Evolutionary conservation across 2,888 invertebrate genomes (phyloP), one percentile per base, ranked within the genome.

Genomic region (Lepidochrysops patricia): DNA sequence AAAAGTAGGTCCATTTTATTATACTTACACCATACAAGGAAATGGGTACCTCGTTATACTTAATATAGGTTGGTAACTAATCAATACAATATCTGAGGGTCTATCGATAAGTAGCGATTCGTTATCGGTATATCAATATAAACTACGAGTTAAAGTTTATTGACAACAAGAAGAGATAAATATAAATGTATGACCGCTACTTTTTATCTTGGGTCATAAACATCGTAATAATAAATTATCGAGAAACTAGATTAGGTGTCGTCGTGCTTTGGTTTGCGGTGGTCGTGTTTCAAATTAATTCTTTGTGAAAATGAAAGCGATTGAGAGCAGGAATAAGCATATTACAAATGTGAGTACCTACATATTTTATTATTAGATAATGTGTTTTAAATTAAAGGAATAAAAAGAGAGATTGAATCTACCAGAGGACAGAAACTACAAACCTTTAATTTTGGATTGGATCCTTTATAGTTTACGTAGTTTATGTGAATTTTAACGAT

Each of bases 91-190:
- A 34, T 58, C 2, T 19, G 12, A n/a, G 34, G 5, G 25, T 29
- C 1, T 3, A 13, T 2, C 9, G 58, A 29, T 9, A 15, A 23
- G 19, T n/a, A n/a, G n/a, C 15, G 13, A 13, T 54, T 15, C 26
- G 19, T 13, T 50, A 61, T 59, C 57, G 50, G 7, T 26, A 52
- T 52, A 52, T 52, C 29, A 29, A 23, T 49, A 25, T n/a, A 60
- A 56, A 57, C 32, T 50, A 25, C 57, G 43, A 67, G 68, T 65
- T 69, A 64, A 67, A 67, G 69, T 69, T 69, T 77, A 79, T 77
- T 77, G 77, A 75, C 75, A 72, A 69, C 65, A 67, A 68, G 73
- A 73, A 61, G 63, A 72, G 80, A 81, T 82, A 80, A 34, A 32
- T n/a, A 32, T 32, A 6, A 37, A 77, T 71, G 59, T 63, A 71